Conservation (phyloP, 2,113 vertebrate species). For the Riparia riparia region DNA sequence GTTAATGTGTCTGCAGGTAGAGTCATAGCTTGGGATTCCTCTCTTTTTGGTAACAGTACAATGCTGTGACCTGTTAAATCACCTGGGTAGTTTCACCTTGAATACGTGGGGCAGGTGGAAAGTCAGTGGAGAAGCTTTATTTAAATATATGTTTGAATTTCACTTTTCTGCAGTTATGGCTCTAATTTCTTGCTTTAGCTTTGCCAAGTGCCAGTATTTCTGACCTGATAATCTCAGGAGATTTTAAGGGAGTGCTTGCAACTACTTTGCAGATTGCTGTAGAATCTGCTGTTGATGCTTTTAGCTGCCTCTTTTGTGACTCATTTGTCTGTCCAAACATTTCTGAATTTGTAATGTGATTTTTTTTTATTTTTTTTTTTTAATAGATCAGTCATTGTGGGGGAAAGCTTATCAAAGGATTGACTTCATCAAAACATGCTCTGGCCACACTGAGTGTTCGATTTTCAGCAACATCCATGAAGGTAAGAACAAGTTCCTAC, state of each 20-base stretch:
- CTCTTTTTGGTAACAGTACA: neutral
- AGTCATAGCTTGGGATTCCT: neutral
- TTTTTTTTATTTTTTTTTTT: neutral
- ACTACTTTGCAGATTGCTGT: neutral
- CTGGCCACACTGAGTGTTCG: conserved; percentile 89
- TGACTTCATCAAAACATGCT: conserved; percentile 85
- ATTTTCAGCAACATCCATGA: conserved; percentile 88
- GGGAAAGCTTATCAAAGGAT: conserved; percentile 85
- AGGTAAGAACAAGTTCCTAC: conserved; percentile 72
- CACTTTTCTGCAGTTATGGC: neutral
- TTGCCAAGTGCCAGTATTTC: neutral
- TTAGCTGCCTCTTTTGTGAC: neutral
- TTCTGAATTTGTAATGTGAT: neutral
- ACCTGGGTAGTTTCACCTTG: neutral
- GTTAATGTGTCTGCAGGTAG: neutral
- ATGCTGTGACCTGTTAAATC: neutral
- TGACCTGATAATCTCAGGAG: neutral
- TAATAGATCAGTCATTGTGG: conserved; percentile 91
- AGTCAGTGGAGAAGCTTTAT: neutral
- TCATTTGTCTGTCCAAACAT: neutral
- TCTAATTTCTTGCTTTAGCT: neutral
- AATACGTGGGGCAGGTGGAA: neutral
- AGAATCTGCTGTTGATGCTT: neutral
- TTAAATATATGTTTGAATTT: neutral
- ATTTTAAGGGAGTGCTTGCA: neutral